Conservation (phyloP, 1,140 invertebrate species). For the Mya arenaria region DNA sequence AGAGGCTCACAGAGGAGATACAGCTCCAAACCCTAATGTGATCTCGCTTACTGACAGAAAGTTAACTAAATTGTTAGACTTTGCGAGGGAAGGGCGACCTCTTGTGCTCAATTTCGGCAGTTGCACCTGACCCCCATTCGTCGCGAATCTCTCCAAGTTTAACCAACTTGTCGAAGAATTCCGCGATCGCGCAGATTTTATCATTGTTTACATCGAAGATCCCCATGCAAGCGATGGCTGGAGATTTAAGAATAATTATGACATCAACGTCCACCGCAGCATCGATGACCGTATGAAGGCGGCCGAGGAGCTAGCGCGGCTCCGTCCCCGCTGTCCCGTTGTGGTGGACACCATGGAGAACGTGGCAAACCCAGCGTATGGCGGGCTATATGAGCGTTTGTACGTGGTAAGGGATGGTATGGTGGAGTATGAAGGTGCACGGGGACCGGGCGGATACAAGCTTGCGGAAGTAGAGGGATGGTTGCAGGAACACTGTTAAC, state of each 20-base stretch:
- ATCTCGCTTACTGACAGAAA: neutral
- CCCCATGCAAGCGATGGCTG: constrained; percentile 66
- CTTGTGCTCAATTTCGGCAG: constrained; percentile 69
- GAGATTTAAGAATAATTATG: constrained; percentile 48
- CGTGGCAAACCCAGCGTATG: constrained; percentile 56
- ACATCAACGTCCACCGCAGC: constrained; percentile 48
- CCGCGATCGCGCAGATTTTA: constrained; percentile 59
- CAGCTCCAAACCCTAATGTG: constrained; percentile 14
- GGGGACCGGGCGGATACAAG: constrained; percentile 56
- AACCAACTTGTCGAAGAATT: constrained; percentile 57
- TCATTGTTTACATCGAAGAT: constrained; percentile 66
- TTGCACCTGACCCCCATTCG: constrained; percentile 72
- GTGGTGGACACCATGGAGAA: constrained; percentile 64
- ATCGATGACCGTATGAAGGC: constrained; percentile 65
- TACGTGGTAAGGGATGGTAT: constrained; percentile 61
- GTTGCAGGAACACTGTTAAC: no score
- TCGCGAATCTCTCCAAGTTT: constrained; percentile 60
- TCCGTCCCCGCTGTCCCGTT: constrained; percentile 36
- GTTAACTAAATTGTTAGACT: constrained; percentile 50
- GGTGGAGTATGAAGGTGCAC: constrained; percentile 60
- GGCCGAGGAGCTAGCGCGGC: constrained; percentile 51
- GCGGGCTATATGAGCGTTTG: constrained; percentile 60
- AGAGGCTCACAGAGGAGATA: neutral
- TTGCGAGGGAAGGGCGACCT: constrained; percentile 54
- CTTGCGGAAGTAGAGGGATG: constrained; percentile 46